These are phyloP conservation scores for Sceloporus tristichus DNA, from an alignment of 2,113 vertebrate genomes.

Conservation along the genomic window DNA sequence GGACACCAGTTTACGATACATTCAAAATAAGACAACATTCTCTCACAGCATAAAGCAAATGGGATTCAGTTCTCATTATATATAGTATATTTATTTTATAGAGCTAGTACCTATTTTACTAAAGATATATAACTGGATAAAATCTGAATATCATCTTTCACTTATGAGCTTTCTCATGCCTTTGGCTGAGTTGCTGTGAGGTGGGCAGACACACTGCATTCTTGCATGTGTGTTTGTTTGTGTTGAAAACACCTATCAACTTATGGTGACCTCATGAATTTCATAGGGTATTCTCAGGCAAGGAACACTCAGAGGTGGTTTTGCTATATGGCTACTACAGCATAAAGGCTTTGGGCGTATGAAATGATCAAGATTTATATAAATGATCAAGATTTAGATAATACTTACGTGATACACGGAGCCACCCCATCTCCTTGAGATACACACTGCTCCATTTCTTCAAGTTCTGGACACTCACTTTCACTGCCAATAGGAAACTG, in stretches of 20 bases:
- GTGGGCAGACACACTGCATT: not conserved
- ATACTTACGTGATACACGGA: conserved; percentile 90
- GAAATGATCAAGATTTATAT: not conserved
- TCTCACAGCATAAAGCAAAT: conserved; percentile 7
- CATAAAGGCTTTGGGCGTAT: not conserved
- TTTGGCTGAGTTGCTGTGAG: conserved; percentile 1
- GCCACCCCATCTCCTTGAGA: conserved; percentile 80
- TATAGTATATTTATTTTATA: not conserved
- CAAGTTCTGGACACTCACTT: conserved; percentile 83
- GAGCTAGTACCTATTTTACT: not conserved
- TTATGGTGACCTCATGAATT: no score
- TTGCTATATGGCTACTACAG: no score
- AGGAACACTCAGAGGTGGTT: no score
- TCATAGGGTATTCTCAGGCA: no score
- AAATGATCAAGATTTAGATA: conserved; percentile 1
- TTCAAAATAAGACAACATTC: conserved; percentile 16
- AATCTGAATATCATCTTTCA: not conserved
- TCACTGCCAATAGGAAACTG: conserved; percentile 87
- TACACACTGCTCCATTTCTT: conserved; percentile 85
- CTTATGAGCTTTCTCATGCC: not conserved
- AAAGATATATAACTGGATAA: not conserved
- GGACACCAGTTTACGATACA: fast-evolving
- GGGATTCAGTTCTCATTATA: not conserved
- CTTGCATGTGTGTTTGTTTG: no score
- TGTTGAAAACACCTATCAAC: no score